These are phyloP conservation scores for Artemia sp. DNA, from an alignment of 2,888 invertebrate genomes.

Conservation along the genomic window DNA sequence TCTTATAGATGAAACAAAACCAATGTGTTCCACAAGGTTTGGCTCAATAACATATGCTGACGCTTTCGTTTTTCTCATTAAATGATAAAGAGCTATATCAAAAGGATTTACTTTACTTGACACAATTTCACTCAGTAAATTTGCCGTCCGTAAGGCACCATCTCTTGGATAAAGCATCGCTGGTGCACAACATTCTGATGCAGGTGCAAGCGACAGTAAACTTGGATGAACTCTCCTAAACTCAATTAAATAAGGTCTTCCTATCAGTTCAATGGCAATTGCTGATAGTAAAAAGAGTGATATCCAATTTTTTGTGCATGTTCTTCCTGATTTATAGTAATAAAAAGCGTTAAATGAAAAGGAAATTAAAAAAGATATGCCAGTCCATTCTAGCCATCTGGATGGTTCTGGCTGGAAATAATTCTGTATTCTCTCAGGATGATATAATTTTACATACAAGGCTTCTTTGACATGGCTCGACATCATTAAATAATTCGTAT, in stretches of 20 bases:
- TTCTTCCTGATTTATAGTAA: background rate
- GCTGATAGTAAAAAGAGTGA: background rate
- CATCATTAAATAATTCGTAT: background rate
- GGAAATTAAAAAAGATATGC: slow-evolving; percentile 12
- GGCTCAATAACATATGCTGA: slow-evolving; percentile 19
- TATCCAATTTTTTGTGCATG: background rate
- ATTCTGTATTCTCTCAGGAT: slow-evolving; percentile 18
- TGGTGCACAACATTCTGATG: slow-evolving; percentile 19
- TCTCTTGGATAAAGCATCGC: slow-evolving; percentile 10
- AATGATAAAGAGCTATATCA: slow-evolving; percentile 17
- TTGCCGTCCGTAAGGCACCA: background rate
- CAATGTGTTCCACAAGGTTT: slow-evolving; percentile 19
- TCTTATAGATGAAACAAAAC: slow-evolving; percentile 17
- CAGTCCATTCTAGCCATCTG: slow-evolving; percentile 17
- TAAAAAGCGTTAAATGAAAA: background rate
- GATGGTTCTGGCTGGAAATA: slow-evolving; percentile 20
- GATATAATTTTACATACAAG: slow-evolving; percentile 19
- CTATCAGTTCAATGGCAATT: background rate
- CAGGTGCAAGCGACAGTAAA: background rate
- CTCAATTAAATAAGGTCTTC: background rate
- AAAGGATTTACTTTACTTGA: slow-evolving; percentile 7
- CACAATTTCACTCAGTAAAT: slow-evolving; percentile 7
- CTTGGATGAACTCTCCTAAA: background rate
- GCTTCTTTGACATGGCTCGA: slow-evolving; percentile 2
- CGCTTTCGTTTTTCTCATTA: background rate